phyloP scores from a whole-genome alignment of 1,140 invertebrate species.

The Atta cephalotes region DNA sequence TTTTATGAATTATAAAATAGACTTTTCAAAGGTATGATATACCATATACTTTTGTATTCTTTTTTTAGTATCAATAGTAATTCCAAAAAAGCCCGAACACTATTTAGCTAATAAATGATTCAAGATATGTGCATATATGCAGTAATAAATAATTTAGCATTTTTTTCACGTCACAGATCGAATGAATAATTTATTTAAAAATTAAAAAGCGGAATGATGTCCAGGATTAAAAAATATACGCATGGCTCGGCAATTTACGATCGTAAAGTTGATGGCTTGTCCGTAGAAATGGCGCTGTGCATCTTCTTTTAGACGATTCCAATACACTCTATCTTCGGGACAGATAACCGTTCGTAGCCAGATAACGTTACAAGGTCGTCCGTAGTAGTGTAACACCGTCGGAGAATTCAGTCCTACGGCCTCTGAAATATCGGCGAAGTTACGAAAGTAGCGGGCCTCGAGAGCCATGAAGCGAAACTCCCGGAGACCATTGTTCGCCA shows the following conservation, averaged over 20 bases:
- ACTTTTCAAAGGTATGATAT: neutral
- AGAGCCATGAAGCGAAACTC: constrained; percentile 75
- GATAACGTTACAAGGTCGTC: constrained; percentile 77
- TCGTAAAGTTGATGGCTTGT: constrained; percentile 2
- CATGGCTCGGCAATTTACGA: constrained; percentile 28
- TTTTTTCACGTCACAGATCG: neutral
- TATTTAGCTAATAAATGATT: constrained; percentile 33
- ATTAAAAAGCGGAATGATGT: constrained; percentile 9
- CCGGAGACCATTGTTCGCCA: constrained; percentile 82
- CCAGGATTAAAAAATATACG: neutral
- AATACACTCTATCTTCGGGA: constrained; percentile 70
- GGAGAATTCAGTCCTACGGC: constrained; percentile 72
- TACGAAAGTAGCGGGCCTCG: constrained; percentile 77
- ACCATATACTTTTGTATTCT: neutral
- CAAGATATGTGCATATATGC: constrained; percentile 5
- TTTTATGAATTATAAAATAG: constrained; percentile 25
- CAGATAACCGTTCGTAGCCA: constrained; percentile 77
- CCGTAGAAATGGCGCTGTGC: constrained; percentile 42
- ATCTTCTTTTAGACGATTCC: constrained; percentile 64
- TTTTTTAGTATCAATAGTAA: constrained; percentile 21
- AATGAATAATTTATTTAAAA: constrained; percentile 18
- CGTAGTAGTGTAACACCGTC: constrained; percentile 66
- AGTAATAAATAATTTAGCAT: constrained; percentile 18
- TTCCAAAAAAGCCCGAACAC: neutral
- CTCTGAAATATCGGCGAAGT: constrained; percentile 84